A percentile compares a stretch with the other conserved stretches of the same genome.
Evolutionary conservation across 2,113 vertebrate species (phyloP).

Genomic region (Cyprinus carpio): DNA sequence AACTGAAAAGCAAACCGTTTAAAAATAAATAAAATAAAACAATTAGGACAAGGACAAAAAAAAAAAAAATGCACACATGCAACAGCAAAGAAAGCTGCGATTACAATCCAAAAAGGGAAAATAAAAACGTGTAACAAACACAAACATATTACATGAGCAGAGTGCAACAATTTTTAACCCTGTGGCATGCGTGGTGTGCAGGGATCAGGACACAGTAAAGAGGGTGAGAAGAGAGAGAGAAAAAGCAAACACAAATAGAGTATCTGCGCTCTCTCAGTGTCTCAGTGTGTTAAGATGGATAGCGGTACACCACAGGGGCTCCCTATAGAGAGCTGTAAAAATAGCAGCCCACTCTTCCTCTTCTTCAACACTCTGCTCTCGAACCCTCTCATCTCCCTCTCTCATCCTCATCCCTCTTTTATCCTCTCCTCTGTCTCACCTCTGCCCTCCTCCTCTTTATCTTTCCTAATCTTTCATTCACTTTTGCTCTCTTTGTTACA

Average conservation of each 20-base stretch:
- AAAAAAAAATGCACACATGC: neutral
- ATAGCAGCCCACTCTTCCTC: slow-evolving; percentile 57
- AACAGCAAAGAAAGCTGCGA: neutral
- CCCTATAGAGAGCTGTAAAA: slow-evolving; percentile 60
- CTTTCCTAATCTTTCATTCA: slow-evolving; percentile 41
- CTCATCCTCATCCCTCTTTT: slow-evolving; percentile 38
- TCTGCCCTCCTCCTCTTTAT: slow-evolving; percentile 50
- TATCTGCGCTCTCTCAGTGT: slow-evolving; percentile 27
- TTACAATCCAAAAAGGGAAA: neutral
- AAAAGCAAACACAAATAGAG: slow-evolving; percentile 42
- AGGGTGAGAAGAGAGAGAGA: slow-evolving; percentile 12
- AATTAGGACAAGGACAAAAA: neutral
- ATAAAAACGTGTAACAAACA: too few species aligned
- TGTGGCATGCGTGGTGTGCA: neutral
- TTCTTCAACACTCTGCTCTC: slow-evolving; percentile 31
- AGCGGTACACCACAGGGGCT: slow-evolving; percentile 50
- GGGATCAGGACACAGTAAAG: slow-evolving; percentile 25
- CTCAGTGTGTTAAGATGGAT: slow-evolving; percentile 58
- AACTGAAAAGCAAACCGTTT: neutral
- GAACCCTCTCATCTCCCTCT: slow-evolving; percentile 23
- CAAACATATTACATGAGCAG: too few species aligned
- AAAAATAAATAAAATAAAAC: neutral
- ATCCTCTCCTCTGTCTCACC: slow-evolving; percentile 48
- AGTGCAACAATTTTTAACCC: slow-evolving; percentile 30
- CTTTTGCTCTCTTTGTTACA: slow-evolving; percentile 32